phyloP scores from a whole-genome alignment of 2,888 invertebrate species.

The Andrena dorsata region DNA sequence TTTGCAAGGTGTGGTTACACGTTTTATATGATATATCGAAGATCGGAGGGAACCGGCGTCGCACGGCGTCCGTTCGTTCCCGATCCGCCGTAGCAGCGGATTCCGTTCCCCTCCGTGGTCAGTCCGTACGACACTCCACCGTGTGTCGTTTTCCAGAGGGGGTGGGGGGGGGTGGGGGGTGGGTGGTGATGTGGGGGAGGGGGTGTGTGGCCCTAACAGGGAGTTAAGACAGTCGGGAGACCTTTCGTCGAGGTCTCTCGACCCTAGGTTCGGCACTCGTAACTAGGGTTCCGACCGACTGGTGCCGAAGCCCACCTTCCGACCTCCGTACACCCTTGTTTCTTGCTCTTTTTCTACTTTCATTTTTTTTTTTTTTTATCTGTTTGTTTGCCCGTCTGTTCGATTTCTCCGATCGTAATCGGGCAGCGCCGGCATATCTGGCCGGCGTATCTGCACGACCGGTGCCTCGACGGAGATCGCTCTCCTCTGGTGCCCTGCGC shows the following conservation, averaged over 20 bases:
- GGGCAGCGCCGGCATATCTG: slow-evolving; percentile 20
- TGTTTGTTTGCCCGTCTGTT: not conserved
- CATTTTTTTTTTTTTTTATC: no score
- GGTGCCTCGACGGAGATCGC: slow-evolving; percentile 31
- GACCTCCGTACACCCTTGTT: slow-evolving; percentile 80
- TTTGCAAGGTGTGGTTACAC: no score
- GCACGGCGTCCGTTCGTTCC: slow-evolving; percentile 4
- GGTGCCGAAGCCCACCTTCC: slow-evolving; percentile 83
- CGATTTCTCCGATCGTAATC: slow-evolving; percentile 15
- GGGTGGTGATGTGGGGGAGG: not conserved
- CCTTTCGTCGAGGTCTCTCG: slow-evolving; percentile 75
- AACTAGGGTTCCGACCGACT: slow-evolving; percentile 85
- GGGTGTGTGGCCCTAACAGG: not conserved
- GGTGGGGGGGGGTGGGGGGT: not conserved
- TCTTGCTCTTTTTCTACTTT: not conserved
- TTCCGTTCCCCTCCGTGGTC: not conserved
- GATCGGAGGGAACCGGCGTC: not conserved
- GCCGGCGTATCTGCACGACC: slow-evolving; percentile 45
- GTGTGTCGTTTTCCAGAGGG: slow-evolving; percentile 31
- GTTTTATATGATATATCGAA: not conserved
- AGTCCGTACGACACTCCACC: slow-evolving; percentile 21
- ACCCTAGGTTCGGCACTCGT: slow-evolving; percentile 85
- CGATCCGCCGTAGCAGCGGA: not conserved
- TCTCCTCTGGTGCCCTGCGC: slow-evolving; percentile 66
- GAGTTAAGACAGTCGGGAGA: slow-evolving; percentile 76